Percentiles rank a stretch among this genome's conserved stretches.
phyloP scores from a whole-genome alignment of 53 echinoderm and acorn worm genomes.

The Paelopatides confundens region DNA sequence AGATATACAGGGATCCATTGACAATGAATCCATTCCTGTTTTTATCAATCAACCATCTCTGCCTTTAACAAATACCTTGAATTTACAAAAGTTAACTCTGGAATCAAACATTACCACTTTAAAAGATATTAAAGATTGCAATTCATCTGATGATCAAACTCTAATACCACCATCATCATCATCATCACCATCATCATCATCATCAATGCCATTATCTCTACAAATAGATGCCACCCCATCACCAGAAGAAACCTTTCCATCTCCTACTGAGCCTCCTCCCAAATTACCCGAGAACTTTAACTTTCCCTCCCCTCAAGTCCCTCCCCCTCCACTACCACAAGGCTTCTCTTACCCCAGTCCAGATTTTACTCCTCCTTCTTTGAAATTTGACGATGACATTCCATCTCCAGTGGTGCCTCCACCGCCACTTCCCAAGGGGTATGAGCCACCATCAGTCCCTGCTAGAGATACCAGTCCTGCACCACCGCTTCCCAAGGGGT shows the following conservation, averaged over 20 bases:
- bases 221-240: neutral
- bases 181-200: neutral
- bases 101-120: neutral
- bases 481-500: slow-evolving; percentile 29
- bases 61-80: neutral
- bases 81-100: neutral
- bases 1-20: too few species aligned
- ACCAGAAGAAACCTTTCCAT: slow-evolving; percentile 13
- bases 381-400: slow-evolving; percentile 48
- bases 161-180: neutral
- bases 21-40: too few species aligned
- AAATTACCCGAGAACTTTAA: slow-evolving; percentile 74
- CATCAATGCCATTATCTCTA: neutral
- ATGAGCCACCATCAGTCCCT: slow-evolving; percentile 20
- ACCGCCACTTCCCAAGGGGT: slow-evolving; percentile 44
- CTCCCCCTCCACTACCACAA: slow-evolving; percentile 89
- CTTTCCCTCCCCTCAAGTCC: slow-evolving; percentile 88
- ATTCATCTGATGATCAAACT: neutral
- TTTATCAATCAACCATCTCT: too few species aligned
- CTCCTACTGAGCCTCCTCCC: slow-evolving; percentile 61
- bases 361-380: slow-evolving; percentile 37
- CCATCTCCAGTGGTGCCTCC: slow-evolving; percentile 59
- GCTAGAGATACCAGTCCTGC: neutral
- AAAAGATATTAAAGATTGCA: neutral
- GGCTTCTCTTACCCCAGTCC: slow-evolving; percentile 44